Evolutionary conservation across 2,797 vertebrate species (phyloP).

Genomic region (Microctenopoma lineatum): DNA sequence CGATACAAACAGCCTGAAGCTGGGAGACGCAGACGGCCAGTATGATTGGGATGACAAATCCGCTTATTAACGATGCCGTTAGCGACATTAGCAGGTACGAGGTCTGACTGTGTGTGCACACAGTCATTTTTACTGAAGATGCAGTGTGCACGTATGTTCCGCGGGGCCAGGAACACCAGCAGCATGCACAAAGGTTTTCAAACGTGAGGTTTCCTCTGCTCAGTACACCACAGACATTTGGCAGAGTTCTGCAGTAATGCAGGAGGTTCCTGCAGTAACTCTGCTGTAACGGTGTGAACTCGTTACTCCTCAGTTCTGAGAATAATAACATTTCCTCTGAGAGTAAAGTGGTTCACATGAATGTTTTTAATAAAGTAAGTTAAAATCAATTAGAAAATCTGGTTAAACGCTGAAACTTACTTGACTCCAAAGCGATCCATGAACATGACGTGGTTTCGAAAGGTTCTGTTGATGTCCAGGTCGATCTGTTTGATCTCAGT

Average conservation of each 20-base stretch:
- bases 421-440: slow-evolving; percentile 94
- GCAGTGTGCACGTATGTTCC: no score
- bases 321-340: not conserved
- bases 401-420: slow-evolving; percentile 82
- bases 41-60: not conserved
- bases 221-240: no score
- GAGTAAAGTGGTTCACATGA: not conserved
- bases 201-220: no score
- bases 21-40: not conserved
- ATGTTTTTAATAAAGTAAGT: not conserved
- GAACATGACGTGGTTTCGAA: slow-evolving; percentile 96
- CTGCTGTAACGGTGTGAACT: no score
- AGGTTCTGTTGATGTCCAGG: slow-evolving; percentile 93
- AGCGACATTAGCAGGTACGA: no score
- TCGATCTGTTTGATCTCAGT: slow-evolving; percentile 95
- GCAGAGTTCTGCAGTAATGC: no score
- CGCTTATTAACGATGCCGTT: no score
- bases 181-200: no score
- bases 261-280: no score
- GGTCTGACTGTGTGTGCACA: no score
- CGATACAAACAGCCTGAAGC: not conserved
- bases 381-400: not conserved
- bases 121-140: no score
- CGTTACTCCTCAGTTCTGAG: not conserved
- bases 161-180: no score